phyloP scores from a whole-genome alignment of 2,888 invertebrate genomes.

The Ophioninae sp. region DNA sequence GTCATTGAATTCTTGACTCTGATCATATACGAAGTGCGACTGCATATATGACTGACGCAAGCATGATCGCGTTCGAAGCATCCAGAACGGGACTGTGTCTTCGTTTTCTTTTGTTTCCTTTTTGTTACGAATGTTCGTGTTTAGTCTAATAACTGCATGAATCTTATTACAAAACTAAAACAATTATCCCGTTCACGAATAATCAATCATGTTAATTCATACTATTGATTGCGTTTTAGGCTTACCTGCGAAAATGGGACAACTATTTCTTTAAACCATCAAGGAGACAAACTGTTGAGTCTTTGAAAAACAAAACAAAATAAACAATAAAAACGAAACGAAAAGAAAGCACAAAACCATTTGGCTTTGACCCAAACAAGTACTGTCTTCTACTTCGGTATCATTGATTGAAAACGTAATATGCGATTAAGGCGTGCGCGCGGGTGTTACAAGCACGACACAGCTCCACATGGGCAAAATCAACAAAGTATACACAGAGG shows the following conservation, averaged over 20 bases:
- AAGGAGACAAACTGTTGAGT: slow-evolving; percentile 58
- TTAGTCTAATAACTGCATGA: slow-evolving; percentile 52
- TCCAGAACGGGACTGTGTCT: background rate
- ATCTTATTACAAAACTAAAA: slow-evolving; percentile 25
- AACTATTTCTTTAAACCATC: slow-evolving; percentile 80
- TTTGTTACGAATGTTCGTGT: slow-evolving; percentile 12
- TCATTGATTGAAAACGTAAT: slow-evolving; percentile 43
- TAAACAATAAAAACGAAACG: background rate
- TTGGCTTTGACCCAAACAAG: slow-evolving; percentile 42
- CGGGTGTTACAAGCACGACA: slow-evolving; percentile 26
- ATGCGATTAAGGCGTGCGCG: slow-evolving; percentile 54
- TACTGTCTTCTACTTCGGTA: slow-evolving; percentile 39
- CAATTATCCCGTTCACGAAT: slow-evolving; percentile 28
- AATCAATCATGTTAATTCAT: slow-evolving; percentile 75
- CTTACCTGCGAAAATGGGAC: slow-evolving; percentile 81
- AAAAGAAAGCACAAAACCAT: slow-evolving; percentile 13
- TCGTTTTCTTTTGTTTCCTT: background rate
- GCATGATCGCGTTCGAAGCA: slow-evolving; percentile 37
- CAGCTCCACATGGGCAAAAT: slow-evolving; percentile 43
- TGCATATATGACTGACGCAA: slow-evolving; percentile 2
- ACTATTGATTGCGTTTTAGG: slow-evolving; percentile 81
- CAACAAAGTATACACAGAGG: slow-evolving; percentile 46
- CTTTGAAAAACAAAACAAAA: slow-evolving; percentile 24
- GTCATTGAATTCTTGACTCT: slow-evolving; percentile 18
- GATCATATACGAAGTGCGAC: slow-evolving; percentile 29